A percentile compares a stretch with the other conserved stretches of the same genome.
These are phyloP conservation scores for Calliopum simillimum DNA, from an alignment of 2,888 invertebrate genomes.

Conservation along the genomic window DNA sequence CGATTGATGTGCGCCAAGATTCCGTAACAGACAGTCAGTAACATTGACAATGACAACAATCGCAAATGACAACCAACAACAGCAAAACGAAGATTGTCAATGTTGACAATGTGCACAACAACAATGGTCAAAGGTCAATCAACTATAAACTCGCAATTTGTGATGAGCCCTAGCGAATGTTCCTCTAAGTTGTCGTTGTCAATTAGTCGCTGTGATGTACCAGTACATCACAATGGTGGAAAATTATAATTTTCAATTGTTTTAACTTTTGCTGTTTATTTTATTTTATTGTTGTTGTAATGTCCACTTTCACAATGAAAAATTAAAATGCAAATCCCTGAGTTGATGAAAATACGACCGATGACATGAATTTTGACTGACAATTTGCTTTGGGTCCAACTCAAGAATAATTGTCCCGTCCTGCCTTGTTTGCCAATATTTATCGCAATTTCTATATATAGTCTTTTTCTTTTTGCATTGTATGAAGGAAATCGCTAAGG, in stretches of 20 bases:
- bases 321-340: background rate
- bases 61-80: background rate
- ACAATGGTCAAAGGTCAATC: conserved; percentile 27
- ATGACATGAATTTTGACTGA: background rate
- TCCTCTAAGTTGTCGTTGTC: background rate
- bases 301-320: background rate
- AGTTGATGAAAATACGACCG: background rate
- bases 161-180: background rate
- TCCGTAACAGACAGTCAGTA: background rate
- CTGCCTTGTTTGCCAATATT: background rate
- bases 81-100: background rate
- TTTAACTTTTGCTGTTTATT: conserved; percentile 1
- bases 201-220: background rate
- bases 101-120: background rate
- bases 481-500: no score
- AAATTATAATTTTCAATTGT: background rate
- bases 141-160: conserved; percentile 14
- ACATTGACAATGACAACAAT: background rate
- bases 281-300: background rate
- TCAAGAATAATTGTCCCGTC: conserved; percentile 22
- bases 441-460: background rate
- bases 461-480: background rate
- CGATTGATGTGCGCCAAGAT: background rate
- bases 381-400: conserved; percentile 23
- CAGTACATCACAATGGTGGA: background rate